phyloP scores from a whole-genome alignment of 2,888 invertebrate species.

The Drosophila imparisetae region DNA sequence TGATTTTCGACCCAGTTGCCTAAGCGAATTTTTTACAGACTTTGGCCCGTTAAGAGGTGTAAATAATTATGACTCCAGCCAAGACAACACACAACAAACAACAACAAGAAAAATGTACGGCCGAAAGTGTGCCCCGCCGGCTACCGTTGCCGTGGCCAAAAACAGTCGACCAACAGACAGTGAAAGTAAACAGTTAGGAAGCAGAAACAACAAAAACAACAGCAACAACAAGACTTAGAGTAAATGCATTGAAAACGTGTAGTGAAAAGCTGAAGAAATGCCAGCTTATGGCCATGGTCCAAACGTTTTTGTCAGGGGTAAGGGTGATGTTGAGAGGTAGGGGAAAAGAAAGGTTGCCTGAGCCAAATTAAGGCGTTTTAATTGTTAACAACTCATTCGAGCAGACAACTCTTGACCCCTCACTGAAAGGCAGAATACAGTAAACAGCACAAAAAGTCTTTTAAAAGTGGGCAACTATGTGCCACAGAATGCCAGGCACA shows the following conservation, averaged over 20 bases:
- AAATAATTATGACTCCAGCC: conserved; percentile 73
- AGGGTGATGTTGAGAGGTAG: conserved; percentile 1
- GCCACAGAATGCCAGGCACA: conserved; percentile 49
- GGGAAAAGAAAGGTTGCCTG: conserved; percentile 5
- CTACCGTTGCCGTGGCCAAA: conserved; percentile 56
- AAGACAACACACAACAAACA: conserved; percentile 27
- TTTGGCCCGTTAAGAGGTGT: conserved; percentile 68
- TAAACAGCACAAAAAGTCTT: conserved; percentile 49
- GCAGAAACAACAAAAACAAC: conserved; percentile 34
- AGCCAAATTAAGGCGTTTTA: conserved; percentile 37
- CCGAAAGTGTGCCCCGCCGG: conserved; percentile 61
- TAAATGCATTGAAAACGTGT: conserved; percentile 61
- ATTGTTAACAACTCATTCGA: conserved; percentile 53
- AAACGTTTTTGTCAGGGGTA: conserved; percentile 35
- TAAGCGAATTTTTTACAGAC: conserved; percentile 63
- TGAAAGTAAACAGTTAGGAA: conserved; percentile 76
- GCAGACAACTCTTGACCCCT: conserved; percentile 48
- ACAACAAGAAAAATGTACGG: conserved; percentile 46
- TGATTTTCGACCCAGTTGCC: conserved; percentile 78
- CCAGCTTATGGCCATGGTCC: conserved; percentile 52
- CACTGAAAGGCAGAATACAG: conserved; percentile 29
- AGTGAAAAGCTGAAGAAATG: conserved; percentile 66
- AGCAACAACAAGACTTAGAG: conserved; percentile 25
- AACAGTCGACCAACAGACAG: conserved; percentile 63
- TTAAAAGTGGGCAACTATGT: conserved; percentile 62